phyloP scores from a whole-genome alignment of 2,888 invertebrate species.

The Ophioninae sp. region DNA sequence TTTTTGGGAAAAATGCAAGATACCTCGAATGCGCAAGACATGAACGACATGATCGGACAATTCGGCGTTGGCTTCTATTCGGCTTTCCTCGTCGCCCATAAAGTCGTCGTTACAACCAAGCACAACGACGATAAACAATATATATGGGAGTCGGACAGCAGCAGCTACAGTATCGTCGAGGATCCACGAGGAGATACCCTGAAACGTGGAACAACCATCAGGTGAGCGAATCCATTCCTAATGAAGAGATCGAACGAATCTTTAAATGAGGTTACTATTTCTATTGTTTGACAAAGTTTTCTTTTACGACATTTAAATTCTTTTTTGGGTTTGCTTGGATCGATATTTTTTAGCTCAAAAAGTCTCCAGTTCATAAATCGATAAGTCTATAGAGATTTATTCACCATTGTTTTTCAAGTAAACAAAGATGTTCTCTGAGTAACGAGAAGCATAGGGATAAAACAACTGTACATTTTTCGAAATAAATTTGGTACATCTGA shows the following conservation, averaged over 20 bases:
- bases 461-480: neutral
- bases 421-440: neutral
- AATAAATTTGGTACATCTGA: neutral
- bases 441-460: neutral
- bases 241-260: neutral
- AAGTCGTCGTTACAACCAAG: conserved; percentile 97
- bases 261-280: neutral
- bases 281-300: neutral
- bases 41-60: conserved; percentile 99
- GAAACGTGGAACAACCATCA: conserved; percentile 93
- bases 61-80: conserved; percentile 99
- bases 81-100: conserved; percentile 96
- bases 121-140: conserved; percentile 96
- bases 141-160: conserved; percentile 99
- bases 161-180: conserved; percentile 92
- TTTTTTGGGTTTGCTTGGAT: too few species aligned
- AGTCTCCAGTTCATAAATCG: neutral
- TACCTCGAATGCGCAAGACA: conserved; percentile 84
- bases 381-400: neutral
- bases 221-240: conserved; percentile 79
- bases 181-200: conserved; percentile 97
- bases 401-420: neutral
- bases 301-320: too few species aligned
- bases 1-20: conserved; percentile 96
- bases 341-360: neutral